phyloP scores from a whole-genome alignment of 2,888 invertebrate species.

The Boloria euphrosyne region DNA sequence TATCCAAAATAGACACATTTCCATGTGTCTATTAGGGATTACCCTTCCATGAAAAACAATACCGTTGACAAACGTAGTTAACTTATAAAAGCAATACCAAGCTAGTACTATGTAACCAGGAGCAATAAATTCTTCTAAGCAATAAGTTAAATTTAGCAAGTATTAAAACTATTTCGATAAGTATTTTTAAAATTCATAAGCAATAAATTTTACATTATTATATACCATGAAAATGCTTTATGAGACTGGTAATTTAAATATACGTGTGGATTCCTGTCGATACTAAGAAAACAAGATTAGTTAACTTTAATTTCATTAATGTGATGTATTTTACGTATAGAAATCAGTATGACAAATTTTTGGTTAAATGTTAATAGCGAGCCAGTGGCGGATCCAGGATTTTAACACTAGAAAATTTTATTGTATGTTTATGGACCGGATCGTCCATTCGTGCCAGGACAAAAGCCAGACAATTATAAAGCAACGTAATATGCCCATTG shows the following conservation, averaged over 20 bases:
- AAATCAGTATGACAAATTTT: too few relatives aligned
- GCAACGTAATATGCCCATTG: background rate
- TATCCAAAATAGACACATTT: too few relatives aligned
- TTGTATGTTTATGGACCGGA: too few relatives aligned
- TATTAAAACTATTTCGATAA: background rate
- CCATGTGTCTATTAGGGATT: too few relatives aligned
- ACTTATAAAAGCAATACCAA: background rate
- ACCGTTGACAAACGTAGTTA: too few relatives aligned
- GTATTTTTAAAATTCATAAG: background rate
- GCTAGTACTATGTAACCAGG: background rate
- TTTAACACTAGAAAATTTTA: too few relatives aligned
- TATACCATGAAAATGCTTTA: conserved; percentile 7
- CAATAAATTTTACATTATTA: conserved; percentile 7
- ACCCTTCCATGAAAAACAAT: too few relatives aligned
- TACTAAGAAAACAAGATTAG: background rate
- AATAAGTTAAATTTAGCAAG: background rate
- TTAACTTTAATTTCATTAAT: background rate
- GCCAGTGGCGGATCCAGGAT: too few relatives aligned
- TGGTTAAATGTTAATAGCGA: too few relatives aligned
- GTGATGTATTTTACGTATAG: background rate
- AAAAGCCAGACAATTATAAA: too few relatives aligned
- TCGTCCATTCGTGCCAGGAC: too few relatives aligned
- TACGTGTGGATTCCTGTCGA: background rate
- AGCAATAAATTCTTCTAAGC: conserved; percentile 11
- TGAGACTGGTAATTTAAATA: conserved; percentile 10